Conservation (phyloP, 2,797 vertebrate species). For the Notolabrus celidotus region DNA sequence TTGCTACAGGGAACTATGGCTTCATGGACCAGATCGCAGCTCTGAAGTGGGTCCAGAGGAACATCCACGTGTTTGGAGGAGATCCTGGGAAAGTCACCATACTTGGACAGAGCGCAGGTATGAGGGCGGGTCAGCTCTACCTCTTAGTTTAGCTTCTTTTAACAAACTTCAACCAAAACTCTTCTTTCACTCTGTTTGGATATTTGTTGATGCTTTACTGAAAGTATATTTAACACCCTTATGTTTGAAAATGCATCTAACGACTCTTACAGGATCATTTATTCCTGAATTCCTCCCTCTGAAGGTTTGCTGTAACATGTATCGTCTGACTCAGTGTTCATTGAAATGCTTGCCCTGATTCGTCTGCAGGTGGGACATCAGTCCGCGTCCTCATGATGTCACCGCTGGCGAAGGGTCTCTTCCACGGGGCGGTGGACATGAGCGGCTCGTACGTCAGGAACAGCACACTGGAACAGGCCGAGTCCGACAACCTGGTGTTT, state of each 20-base stretch:
- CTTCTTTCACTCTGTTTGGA: too few species aligned
- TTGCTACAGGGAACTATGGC: slow-evolving; percentile 85
- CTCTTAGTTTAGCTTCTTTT: too few species aligned
- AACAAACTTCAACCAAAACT: too few species aligned
- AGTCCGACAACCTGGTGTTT: slow-evolving; percentile 81
- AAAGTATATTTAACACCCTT: too few species aligned
- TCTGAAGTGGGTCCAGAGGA: slow-evolving; percentile 86
- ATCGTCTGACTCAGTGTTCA: too few species aligned
- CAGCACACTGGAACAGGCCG: slow-evolving; percentile 75
- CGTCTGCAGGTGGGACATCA: slow-evolving; percentile 80
- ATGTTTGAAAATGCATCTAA: too few species aligned
- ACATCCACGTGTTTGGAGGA: slow-evolving; percentile 86
- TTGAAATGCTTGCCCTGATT: not conserved
- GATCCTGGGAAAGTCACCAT: slow-evolving; percentile 86
- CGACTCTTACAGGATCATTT: too few species aligned
- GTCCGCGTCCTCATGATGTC: slow-evolving; percentile 87
- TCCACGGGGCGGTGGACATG: slow-evolving; percentile 85
- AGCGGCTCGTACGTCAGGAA: slow-evolving; percentile 81
- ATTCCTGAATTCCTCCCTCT: too few species aligned
- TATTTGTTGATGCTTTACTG: too few species aligned
- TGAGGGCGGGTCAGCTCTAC: too few species aligned
- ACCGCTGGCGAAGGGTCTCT: slow-evolving; percentile 82
- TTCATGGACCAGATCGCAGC: slow-evolving; percentile 89
- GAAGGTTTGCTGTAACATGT: too few species aligned
- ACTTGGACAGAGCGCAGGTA: slow-evolving; percentile 88